Evolutionary conservation across 2,113 vertebrate genomes (phyloP), one percentile per base, ranked within the genome.

Genomic region (Ramphastos sulfuratus): DNA sequence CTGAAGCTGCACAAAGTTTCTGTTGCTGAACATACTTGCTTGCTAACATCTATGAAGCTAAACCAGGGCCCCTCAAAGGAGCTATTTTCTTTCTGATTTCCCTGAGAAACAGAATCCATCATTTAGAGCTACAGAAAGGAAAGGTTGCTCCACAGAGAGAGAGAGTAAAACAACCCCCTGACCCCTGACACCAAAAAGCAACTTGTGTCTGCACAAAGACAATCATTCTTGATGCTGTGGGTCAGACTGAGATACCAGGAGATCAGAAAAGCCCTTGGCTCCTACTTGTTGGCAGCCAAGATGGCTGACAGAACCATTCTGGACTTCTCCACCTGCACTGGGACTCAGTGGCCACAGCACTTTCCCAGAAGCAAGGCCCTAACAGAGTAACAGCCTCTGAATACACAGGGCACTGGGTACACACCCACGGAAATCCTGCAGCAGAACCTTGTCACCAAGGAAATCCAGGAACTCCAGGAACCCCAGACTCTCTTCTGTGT

Each of bases 391-490:
- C 23, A 80, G 42, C 6, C 14, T 31, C 33, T 9, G 30, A 66
- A 61, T n/a, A 69, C 1, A 5, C 1, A 1, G 31, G 2, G 1
- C 0, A 0, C 42, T 63, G 31, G 33, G 23, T 92, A 95, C 96
- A 71, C 96, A 99, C 98, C 99, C 98, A 9, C 96, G 97, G 70
- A 99, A 99, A 88, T 98, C 98, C 81, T 98, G 98, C 61, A 99
- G 97, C 81, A 98, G 96, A 85, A 99, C 95, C 5, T 97, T 98
- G 74, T 98, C 98, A 48, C 99, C 99, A 94, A 99, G 96, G 90
- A 99, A 97, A 42, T 98, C 97, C 69, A 99, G 96, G 92, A 99
- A 98, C 59, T 98, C 98, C 65, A 97, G 94, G 87, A 99, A 99
- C 82, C 97, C 98, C 39, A 98, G 95, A 92, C 98, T 99, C 92